phyloP scores from a whole-genome alignment of 1,140 invertebrate genomes.

The Venustaconcha ellipsiformis region DNA sequence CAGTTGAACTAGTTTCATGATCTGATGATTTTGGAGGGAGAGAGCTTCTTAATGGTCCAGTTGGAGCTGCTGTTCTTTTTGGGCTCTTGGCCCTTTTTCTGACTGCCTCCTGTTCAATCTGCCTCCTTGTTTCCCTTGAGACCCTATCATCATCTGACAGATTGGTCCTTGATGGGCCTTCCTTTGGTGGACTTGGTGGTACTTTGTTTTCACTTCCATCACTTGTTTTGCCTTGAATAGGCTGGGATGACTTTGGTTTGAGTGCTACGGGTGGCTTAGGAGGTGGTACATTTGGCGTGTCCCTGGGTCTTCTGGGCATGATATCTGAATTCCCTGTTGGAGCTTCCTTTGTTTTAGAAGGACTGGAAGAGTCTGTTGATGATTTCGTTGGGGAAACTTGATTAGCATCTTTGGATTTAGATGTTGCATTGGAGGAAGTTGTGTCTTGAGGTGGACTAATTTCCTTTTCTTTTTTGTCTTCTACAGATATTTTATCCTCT shows the following conservation, averaged over 20 bases:
- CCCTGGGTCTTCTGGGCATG: slow-evolving; percentile 7
- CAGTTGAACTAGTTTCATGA: no score
- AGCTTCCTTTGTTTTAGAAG: neutral
- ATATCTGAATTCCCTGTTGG: no score
- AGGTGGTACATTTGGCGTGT: slow-evolving; percentile 28
- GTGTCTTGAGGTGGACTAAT: no score
- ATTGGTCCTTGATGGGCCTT: slow-evolving; percentile 1
- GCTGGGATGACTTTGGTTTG: slow-evolving; percentile 34
- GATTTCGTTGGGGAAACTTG: slow-evolving; percentile 18
- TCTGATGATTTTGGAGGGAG: slow-evolving; percentile 20
- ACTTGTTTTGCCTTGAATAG: slow-evolving; percentile 2
- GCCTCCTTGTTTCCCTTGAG: slow-evolving; percentile 6
- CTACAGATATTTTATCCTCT: slow-evolving; percentile 1
- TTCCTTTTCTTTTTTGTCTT: slow-evolving; percentile 6
- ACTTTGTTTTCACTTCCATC: slow-evolving; percentile 4
- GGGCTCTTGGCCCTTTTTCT: slow-evolving; percentile 29
- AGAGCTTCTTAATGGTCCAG: slow-evolving; percentile 14
- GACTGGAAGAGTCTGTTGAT: slow-evolving; percentile 26
- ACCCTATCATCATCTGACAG: slow-evolving; percentile 10
- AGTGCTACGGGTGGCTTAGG: slow-evolving; percentile 35
- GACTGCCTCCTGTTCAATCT: slow-evolving; percentile 9
- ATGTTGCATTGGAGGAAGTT: slow-evolving; percentile 8
- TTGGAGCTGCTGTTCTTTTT: slow-evolving; percentile 25
- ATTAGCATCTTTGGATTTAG: slow-evolving; percentile 23
- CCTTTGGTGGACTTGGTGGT: slow-evolving; percentile 9